Evolutionary conservation across 2,888 invertebrate genomes (phyloP).

Genomic region (Idaea straminata): DNA sequence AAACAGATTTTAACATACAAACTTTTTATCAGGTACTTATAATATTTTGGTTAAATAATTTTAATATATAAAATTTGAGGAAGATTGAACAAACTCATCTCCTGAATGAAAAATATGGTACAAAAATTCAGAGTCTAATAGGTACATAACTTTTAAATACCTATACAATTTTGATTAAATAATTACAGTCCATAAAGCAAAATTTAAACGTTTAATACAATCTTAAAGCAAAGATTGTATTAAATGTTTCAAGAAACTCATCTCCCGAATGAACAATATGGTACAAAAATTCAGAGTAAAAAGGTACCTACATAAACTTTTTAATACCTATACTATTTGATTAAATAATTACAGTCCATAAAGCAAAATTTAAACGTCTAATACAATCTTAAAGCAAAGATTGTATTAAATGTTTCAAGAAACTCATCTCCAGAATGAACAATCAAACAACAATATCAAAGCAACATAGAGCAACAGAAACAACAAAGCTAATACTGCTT

Average conservation of each 20-base stretch:
- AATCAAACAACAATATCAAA: slow-evolving; percentile 1
- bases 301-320: too few relatives aligned
- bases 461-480: slow-evolving; percentile 9
- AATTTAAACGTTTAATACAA: too few relatives aligned
- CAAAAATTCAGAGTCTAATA: too few relatives aligned
- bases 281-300: too few relatives aligned
- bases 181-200: not conserved
- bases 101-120: too few relatives aligned
- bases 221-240: not conserved
- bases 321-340: not conserved
- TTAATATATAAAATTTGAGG: too few relatives aligned
- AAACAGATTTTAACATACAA: too few relatives aligned
- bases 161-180: not conserved
- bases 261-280: not conserved
- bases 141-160: too few relatives aligned
- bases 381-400: not conserved
- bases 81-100: too few relatives aligned
- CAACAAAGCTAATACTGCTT: slow-evolving; percentile 16
- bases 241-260: not conserved
- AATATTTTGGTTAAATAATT: too few relatives aligned
- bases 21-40: too few relatives aligned
- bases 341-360: not conserved
- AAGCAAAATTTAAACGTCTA: not conserved
- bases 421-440: not conserved
- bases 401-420: not conserved